Base-by-base conservation (phyloP, 2,797 vertebrate genomes). In the Myotis findleyi region DNA sequence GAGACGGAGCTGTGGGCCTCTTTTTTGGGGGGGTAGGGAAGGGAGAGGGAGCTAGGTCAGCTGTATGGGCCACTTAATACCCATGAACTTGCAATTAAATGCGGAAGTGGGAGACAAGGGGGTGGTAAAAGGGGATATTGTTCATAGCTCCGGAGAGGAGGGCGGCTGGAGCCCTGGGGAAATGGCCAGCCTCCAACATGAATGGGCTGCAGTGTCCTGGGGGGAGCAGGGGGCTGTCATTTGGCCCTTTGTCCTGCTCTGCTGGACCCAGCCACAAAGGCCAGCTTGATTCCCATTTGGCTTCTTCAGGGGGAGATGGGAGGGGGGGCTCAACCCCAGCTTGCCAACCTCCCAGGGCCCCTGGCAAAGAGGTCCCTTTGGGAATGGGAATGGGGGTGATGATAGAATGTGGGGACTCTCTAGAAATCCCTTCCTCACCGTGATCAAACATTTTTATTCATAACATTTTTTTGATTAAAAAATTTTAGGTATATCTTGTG, bases 81-180 rank as follows among this genome's bases (percentile, higher is more conserved):
- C 98, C 98, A 97, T 98, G 98, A 99, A 99, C 99, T 99, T 98
- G 98, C 98, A 98, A 98, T 98, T 98, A 98, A 99, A 99, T 98
- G 99, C 98, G 99, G 99, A 99, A 99, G 99, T 99, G 98, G 97
- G 97, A 97, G 98, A 98, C 98, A 98, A 99, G 98, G 98, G 95
- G 51, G 64, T 97, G 97, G 98, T 99, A 98, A 99, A 99, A 99
- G 99, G 98, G 97, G 98, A 99, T 98, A 99, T 99, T 99, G 99
- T 99, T 99, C 94, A 95, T 62, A 41, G 79, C 88, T 95, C 93
- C 0, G 62, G 96, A 84, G 94, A 96, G 97, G 96, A 95, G 98
- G 98, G 89, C 95, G 98, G 93, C 96, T 75, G 95, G 97, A 97
- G 97, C 96, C 93, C 96, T 47, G 76, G 85, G 97, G 98, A 98